phyloP scores from a whole-genome alignment of 2,888 invertebrate genomes.

The Papilio gigon region DNA sequence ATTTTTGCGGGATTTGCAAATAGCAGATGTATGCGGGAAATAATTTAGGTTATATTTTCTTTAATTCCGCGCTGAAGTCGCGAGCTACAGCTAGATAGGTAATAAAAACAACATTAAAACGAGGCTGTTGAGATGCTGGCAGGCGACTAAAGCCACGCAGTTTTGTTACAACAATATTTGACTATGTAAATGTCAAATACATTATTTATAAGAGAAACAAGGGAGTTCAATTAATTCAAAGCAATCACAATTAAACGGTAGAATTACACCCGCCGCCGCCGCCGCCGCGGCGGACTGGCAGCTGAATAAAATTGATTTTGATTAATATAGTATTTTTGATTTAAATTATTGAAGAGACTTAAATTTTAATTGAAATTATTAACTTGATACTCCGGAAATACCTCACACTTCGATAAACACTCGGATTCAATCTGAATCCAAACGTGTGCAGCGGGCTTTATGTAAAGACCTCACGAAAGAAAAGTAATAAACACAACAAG shows the following conservation, averaged over 20 bases:
- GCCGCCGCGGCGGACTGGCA: background rate
- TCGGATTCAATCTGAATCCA: too few species aligned
- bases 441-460: too few species aligned
- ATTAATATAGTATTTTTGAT: background rate
- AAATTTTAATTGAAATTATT: background rate
- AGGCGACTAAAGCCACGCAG: background rate
- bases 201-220: conserved; percentile 18
- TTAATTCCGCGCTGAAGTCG: too few species aligned
- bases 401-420: too few species aligned
- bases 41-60: background rate
- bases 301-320: conserved; percentile 15
- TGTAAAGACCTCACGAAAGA: too few species aligned
- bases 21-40: too few species aligned
- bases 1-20: too few species aligned
- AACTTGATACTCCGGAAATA: background rate
- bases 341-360: background rate
- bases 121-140: background rate
- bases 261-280: conserved; percentile 4
- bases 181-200: conserved; percentile 13
- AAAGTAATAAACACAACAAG: too few species aligned
- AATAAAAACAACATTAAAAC: background rate
- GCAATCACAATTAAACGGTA: conserved; percentile 27
- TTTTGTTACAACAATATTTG: conserved; percentile 1
- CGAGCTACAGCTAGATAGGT: too few species aligned
- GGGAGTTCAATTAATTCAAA: conserved; percentile 25